Conservation (phyloP, 2,888 invertebrate species). For the Aphodius sticticus region DNA sequence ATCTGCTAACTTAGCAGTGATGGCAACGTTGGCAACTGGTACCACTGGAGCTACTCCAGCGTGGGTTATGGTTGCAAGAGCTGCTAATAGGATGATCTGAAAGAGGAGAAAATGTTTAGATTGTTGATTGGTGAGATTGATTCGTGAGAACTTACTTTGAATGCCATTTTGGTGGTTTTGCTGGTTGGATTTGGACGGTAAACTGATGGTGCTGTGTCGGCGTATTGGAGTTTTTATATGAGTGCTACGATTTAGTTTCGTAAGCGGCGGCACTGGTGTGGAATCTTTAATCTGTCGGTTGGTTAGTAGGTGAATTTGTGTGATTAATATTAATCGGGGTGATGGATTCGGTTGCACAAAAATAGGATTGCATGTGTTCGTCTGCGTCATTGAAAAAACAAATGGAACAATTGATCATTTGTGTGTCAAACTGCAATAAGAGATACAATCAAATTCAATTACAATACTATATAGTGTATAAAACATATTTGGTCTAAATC, state of each 20-base stretch:
- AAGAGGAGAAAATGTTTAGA: slow-evolving; percentile 33
- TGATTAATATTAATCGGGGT: background rate
- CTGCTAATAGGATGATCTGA: slow-evolving; percentile 48
- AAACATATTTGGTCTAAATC: no score
- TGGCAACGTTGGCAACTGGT: slow-evolving; percentile 48
- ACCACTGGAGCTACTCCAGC: slow-evolving; percentile 44
- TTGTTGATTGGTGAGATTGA: no score
- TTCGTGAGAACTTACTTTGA: slow-evolving; percentile 39
- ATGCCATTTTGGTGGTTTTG: slow-evolving; percentile 39
- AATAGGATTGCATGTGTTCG: background rate
- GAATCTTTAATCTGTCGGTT: background rate
- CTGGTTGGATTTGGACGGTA: slow-evolving; percentile 26
- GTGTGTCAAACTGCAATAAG: no score
- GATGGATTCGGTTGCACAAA: background rate
- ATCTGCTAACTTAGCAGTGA: slow-evolving; percentile 58
- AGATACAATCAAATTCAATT: no score
- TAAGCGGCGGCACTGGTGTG: background rate
- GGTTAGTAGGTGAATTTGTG: background rate
- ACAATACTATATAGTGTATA: no score
- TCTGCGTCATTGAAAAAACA: background rate
- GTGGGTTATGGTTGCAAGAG: slow-evolving; percentile 33
- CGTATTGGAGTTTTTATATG: background rate
- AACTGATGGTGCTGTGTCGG: slow-evolving; percentile 31
- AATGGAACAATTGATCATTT: no score
- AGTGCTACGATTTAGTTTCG: background rate